A percentile compares a stretch with the other conserved stretches of the same genome.
Conservation (phyloP, 2,888 invertebrate genomes). For the Limenitis camilla region DNA sequence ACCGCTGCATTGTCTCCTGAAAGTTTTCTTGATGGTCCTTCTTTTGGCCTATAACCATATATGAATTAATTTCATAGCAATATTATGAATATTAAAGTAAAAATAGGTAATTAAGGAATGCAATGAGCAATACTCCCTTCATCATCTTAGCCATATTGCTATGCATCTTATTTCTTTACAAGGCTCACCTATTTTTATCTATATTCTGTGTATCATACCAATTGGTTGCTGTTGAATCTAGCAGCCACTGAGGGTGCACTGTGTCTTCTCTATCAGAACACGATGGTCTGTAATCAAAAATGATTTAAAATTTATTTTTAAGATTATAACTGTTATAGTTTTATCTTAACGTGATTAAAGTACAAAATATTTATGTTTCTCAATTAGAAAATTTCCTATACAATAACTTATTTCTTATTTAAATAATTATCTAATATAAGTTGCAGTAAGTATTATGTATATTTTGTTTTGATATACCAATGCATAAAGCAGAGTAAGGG, state of each 20-base stretch:
- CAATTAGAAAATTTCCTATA: too few species aligned
- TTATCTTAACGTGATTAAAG: too few species aligned
- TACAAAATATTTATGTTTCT: too few species aligned
- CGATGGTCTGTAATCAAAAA: conserved; percentile 46
- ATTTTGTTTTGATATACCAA: too few species aligned
- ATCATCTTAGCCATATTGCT: background rate
- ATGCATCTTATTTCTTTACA: background rate
- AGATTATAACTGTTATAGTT: background rate
- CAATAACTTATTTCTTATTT: too few species aligned
- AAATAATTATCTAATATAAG: too few species aligned
- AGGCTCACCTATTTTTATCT: conserved; percentile 43
- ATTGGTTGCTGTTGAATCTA: conserved; percentile 76
- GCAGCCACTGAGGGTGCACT: conserved; percentile 77
- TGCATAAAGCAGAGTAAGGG: too few species aligned
- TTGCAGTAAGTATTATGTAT: too few species aligned
- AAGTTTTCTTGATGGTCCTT: conserved; percentile 45
- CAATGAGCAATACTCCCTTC: conserved; percentile 1
- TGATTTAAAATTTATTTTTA: background rate
- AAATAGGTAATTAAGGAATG: background rate
- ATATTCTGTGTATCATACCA: conserved; percentile 72
- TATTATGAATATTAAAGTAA: background rate
- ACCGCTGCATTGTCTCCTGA: conserved; percentile 41
- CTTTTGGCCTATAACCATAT: conserved; percentile 35
- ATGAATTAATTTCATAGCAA: background rate
- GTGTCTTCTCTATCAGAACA: conserved; percentile 76